These are phyloP conservation scores for Pachyramphus minor DNA, from an alignment of 2,113 vertebrate genomes.

Conservation along the genomic window DNA sequence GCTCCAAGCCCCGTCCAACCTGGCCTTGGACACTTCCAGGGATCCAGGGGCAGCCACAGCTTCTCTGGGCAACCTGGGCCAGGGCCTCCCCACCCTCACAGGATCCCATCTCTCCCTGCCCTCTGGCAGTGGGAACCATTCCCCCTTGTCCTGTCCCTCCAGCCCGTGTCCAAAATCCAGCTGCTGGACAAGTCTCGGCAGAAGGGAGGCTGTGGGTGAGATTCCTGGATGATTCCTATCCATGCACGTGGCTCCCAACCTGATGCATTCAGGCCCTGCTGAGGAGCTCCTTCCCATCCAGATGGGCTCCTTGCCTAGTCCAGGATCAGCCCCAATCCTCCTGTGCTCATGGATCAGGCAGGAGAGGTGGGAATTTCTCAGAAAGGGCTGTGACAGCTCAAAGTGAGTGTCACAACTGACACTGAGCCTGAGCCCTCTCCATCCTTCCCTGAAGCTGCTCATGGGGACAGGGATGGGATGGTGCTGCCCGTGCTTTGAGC, in stretches of 20 bases:
- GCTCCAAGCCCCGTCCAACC: background rate
- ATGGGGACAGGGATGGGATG: accelerated
- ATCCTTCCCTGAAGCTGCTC: background rate
- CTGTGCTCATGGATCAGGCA: accelerated
- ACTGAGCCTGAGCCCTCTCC: background rate
- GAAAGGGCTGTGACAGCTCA: background rate
- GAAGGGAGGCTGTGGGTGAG: background rate
- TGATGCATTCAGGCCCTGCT: background rate
- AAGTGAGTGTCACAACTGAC: accelerated
- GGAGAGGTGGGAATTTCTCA: background rate
- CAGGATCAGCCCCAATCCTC: background rate
- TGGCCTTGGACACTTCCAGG: background rate
- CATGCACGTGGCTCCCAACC: background rate
- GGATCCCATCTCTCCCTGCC: background rate
- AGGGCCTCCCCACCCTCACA: background rate
- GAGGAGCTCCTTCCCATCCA: background rate
- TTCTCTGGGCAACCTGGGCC: background rate
- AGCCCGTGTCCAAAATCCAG: background rate
- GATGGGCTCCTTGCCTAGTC: background rate
- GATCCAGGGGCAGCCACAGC: background rate
- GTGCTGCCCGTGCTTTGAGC: background rate
- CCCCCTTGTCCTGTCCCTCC: background rate
- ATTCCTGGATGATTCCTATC: background rate
- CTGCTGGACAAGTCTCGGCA: accelerated
- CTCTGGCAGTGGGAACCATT: background rate